Percentiles rank a stretch among this genome's conserved stretches.
Evolutionary conservation across 2,797 vertebrate genomes (phyloP).

Genomic region (Hypotaenidia okinawae): DNA sequence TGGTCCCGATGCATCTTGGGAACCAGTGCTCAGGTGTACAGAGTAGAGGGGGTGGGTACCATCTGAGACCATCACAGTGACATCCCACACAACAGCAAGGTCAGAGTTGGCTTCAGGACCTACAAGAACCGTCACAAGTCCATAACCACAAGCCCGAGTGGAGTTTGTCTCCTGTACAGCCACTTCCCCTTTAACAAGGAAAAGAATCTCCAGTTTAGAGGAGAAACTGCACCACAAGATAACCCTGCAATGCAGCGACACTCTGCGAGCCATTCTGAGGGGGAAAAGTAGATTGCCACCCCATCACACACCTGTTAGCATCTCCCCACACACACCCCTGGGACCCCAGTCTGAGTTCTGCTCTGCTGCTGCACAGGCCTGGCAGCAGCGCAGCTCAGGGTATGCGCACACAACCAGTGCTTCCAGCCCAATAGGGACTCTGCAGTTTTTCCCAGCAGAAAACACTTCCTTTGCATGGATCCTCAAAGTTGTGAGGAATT

Average conservation of each 20-base stretch:
- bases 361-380: neutral
- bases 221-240: neutral
- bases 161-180: neutral
- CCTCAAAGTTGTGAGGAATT: neutral
- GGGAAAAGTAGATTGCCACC: neutral
- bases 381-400: neutral
- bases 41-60: neutral
- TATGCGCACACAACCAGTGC: rapidly evolving
- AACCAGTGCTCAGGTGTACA: neutral
- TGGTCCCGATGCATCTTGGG: neutral
- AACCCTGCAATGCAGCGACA: rapidly evolving
- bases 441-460: neutral
- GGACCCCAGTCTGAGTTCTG: neutral
- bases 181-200: neutral
- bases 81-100: neutral
- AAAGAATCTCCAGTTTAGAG: neutral
- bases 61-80: no score
- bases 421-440: neutral
- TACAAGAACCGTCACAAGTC: neutral
- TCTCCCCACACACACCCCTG: no score
- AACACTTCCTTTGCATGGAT: neutral
- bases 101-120: neutral
- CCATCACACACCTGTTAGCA: neutral
- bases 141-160: neutral
- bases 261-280: neutral